Conservation (phyloP, 2,113 vertebrate species). For the Mustela lutreola region DNA sequence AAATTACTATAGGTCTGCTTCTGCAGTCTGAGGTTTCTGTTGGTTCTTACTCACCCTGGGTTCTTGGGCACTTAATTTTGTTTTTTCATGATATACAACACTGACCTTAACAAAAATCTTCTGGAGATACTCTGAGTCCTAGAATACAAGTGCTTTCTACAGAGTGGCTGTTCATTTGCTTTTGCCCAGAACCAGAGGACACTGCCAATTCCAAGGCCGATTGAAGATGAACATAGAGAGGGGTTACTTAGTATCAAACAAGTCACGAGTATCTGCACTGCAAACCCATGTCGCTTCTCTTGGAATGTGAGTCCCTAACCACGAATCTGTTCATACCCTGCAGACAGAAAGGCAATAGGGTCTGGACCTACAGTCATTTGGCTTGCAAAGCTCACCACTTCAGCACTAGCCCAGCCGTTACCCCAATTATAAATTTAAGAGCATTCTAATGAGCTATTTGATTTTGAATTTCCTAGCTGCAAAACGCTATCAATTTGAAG, state of each 20-base stretch:
- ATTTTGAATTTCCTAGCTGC: conserved; percentile 52
- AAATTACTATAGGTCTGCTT: neutral
- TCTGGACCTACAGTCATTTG: neutral
- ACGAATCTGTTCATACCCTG: neutral
- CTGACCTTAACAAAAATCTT: neutral
- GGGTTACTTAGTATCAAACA: neutral
- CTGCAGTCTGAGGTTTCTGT: neutral
- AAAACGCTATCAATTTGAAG: conserved; percentile 27
- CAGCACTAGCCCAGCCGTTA: neutral
- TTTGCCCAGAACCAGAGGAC: neutral
- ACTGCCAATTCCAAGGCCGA: neutral
- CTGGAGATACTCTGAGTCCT: neutral
- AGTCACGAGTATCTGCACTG: neutral
- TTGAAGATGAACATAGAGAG: neutral
- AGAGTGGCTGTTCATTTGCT: neutral
- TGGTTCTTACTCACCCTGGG: neutral
- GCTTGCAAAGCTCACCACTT: neutral
- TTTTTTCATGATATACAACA: neutral
- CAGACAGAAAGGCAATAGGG: neutral
- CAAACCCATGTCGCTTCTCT: neutral
- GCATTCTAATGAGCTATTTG: conserved; percentile 43
- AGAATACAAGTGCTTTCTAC: neutral
- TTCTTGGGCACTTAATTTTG: neutral
- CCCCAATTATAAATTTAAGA: neutral
- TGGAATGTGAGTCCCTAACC: neutral